Base-by-base conservation (phyloP, 2,888 invertebrate genomes). In the Nebria brevicollis region DNA sequence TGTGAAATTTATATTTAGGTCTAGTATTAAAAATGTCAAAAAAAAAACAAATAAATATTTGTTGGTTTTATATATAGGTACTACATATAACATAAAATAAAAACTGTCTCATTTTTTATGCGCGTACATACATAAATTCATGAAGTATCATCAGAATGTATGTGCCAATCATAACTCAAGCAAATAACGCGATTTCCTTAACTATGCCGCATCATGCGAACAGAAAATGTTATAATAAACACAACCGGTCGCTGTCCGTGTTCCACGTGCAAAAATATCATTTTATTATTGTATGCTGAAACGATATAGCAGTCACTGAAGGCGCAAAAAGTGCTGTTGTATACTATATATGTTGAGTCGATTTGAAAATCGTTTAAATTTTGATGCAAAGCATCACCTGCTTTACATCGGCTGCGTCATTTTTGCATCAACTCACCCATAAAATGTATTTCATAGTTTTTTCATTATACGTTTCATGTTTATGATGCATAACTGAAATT, bases 171-270 rank as follows among this genome's bases (percentile, higher is more conserved):
- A 54, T 80, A 80, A 80, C 64, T 80, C 75, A 75, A 65, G 75
- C 72, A 70, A 80, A 80, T 75, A 80, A 80, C 66, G 77, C 74
- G 75, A 74, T 80, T 80, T 80, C 80, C 80, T 80, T 80, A 75
- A 80, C 54, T 80, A 70, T 77, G 43, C 70, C 78, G 72, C 78
- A 84, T 84, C 85, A 85, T 85, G 85, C 85, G 84, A 85, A 82
- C 84, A 81, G 82, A 83, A 84, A 84, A 83, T 83, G 83, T 83
- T 85, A 85, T 85, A 20, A 20, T 20, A 85, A 86, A 86, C 86
- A 85, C 85, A 84, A 84, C 85, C 83, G 77, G 83, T 54, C 54
- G 13, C 54, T 8, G 11, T 54, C 54, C 54, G 54, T 13, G 54
- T 54, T 34, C 34, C 34, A 34, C 34, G 34, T 4, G 34, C 34